phyloP scores from a whole-genome alignment of 2,888 invertebrate species.

The Smittia sp. region DNA sequence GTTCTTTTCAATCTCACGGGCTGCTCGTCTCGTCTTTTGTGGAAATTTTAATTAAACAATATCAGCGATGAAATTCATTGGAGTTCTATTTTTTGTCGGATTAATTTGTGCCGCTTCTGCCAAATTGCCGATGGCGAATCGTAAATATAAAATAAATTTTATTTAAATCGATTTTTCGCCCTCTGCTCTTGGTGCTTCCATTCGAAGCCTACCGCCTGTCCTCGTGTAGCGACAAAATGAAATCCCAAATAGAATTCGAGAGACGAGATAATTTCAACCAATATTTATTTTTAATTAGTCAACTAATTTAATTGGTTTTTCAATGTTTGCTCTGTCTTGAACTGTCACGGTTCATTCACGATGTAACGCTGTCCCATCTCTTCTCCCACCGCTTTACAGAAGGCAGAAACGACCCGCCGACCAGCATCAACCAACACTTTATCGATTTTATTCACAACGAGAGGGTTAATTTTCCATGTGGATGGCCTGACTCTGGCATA shows the following conservation, averaged over 20 bases:
- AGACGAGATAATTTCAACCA: neutral
- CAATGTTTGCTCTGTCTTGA: neutral
- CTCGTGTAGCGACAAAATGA: no score
- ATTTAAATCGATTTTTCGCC: constrained; percentile 18
- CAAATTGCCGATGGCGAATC: constrained; percentile 12
- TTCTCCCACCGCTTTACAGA: neutral
- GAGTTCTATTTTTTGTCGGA: constrained; percentile 3
- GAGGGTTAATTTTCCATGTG: neutral
- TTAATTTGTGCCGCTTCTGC: constrained; percentile 38
- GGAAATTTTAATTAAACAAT: neutral
- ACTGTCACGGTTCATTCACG: neutral
- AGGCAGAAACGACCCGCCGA: neutral
- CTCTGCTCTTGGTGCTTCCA: no score
- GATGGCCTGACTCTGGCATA: constrained; percentile 9
- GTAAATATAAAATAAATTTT: constrained; percentile 29
- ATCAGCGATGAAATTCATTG: constrained; percentile 21
- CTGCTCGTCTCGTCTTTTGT: neutral
- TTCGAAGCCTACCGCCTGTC: neutral
- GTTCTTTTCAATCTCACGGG: neutral
- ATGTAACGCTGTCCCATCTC: neutral
- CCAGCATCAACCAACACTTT: neutral
- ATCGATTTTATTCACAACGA: constrained; percentile 5
- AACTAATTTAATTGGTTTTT: constrained; percentile 20
- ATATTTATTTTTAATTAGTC: constrained; percentile 27
- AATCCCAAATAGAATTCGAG: neutral